These are phyloP conservation scores for Kryphioiulus occultus DNA, from an alignment of 2,888 invertebrate species.

Conservation along the genomic window DNA sequence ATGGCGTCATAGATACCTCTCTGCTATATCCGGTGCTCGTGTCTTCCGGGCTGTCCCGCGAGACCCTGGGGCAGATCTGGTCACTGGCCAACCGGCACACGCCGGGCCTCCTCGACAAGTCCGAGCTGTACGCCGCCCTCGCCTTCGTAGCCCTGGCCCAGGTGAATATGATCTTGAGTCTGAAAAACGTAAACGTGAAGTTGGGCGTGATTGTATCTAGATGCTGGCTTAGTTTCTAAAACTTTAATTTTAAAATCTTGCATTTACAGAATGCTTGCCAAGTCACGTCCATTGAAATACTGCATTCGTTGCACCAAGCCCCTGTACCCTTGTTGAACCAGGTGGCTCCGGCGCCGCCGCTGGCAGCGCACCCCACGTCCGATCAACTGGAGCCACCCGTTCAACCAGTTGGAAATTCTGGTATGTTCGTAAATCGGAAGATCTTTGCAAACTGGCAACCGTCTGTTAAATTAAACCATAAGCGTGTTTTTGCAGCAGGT, in stretches of 20 bases:
- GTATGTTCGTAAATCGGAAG: neutral
- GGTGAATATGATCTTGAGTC: conserved; percentile 58
- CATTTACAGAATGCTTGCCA: conserved; percentile 50
- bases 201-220: neutral
- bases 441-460: neutral
- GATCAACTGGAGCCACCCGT: neutral
- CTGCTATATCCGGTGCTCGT: conserved; percentile 65
- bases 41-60: conserved; percentile 63
- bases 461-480: neutral
- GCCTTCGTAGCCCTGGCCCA: conserved; percentile 65
- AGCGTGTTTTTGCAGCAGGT: neutral
- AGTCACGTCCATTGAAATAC: conserved; percentile 48
- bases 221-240: neutral
- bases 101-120: conserved; percentile 63
- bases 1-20: conserved; percentile 60
- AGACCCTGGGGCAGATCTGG: conserved; percentile 65
- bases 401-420: neutral
- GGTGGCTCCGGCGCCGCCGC: neutral
- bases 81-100: conserved; percentile 63
- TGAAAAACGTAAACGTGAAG: conserved; percentile 15
- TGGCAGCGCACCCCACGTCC: neutral
- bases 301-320: conserved; percentile 49
- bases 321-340: conserved; percentile 50
- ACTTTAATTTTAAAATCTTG: neutral
- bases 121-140: conserved; percentile 65